Conservation (phyloP, 2,888 invertebrate genomes). For the Gymnosoma rotundatum region DNA sequence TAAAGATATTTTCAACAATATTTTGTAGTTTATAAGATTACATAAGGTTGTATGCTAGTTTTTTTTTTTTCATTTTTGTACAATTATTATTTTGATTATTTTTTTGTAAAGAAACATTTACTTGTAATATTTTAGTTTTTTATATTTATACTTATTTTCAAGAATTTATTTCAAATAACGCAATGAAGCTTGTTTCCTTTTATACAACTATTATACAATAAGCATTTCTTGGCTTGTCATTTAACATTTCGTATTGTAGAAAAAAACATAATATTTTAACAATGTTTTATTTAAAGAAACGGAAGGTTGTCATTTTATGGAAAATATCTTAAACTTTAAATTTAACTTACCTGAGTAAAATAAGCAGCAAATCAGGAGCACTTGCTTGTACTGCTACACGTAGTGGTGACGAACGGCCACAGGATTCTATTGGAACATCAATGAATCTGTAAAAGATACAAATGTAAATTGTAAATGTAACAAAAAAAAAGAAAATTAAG, state of each 20-base stretch:
- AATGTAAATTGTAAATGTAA: constrained; percentile 36
- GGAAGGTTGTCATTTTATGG: too few species aligned
- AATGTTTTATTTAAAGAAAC: background rate
- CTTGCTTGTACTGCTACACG: constrained; percentile 89
- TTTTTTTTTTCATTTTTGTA: too few species aligned
- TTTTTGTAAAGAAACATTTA: too few species aligned
- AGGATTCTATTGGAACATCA: constrained; percentile 92
- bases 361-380: constrained; percentile 88
- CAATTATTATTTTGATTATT: too few species aligned
- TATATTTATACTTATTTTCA: too few species aligned
- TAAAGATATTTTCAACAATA: too few species aligned
- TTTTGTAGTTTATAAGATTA: too few species aligned
- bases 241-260: background rate
- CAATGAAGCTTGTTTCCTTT: background rate
- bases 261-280: background rate
- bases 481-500: background rate
- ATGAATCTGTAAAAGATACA: constrained; percentile 84
- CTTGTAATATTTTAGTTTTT: too few species aligned
- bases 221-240: constrained; percentile 10
- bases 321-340: too few species aligned
- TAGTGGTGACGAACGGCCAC: constrained; percentile 88
- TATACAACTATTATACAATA: background rate
- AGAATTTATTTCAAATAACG: background rate
- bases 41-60: too few species aligned
- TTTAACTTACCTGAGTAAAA: constrained; percentile 84